Evolutionary conservation across 92 coral and sea anemone genomes (phyloP).

Genomic region (Porites divaricata): DNA sequence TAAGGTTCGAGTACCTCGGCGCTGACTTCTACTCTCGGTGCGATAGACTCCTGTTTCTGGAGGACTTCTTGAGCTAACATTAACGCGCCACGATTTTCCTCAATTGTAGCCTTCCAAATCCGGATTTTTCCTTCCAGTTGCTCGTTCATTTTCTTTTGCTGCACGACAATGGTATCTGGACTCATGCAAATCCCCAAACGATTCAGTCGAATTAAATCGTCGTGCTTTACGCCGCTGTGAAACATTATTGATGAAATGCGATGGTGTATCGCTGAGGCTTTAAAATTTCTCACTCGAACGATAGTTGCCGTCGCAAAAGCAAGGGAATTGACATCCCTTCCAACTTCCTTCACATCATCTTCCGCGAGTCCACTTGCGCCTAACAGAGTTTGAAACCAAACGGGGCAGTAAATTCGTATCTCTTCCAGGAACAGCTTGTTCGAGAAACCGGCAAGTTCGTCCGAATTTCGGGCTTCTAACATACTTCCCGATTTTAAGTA

Average conservation of each 20-base stretch:
- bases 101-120: constrained; percentile 54
- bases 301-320: too few relatives aligned
- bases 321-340: too few relatives aligned
- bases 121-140: constrained; percentile 50
- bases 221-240: constrained; percentile 54
- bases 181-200: constrained; percentile 64
- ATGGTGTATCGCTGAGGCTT: constrained; percentile 50
- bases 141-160: constrained; percentile 46
- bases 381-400: too few relatives aligned
- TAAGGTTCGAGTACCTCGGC: constrained; percentile 32
- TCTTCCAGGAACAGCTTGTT: too few relatives aligned
- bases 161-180: constrained; percentile 37
- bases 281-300: constrained; percentile 46
- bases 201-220: constrained; percentile 56
- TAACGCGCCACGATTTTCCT: constrained; percentile 35
- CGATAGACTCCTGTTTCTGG: constrained; percentile 26
- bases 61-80: constrained; percentile 37
- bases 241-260: constrained; percentile 59
- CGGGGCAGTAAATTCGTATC: too few relatives aligned
- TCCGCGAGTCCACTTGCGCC: too few relatives aligned
- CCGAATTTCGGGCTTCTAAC: too few relatives aligned
- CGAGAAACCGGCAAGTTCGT: too few relatives aligned
- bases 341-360: too few relatives aligned
- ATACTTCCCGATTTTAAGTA: too few relatives aligned
- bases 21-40: constrained; percentile 13